These are phyloP conservation scores for Albula goreensis DNA, from an alignment of 2,113 vertebrate genomes.

Conservation along the genomic window DNA sequence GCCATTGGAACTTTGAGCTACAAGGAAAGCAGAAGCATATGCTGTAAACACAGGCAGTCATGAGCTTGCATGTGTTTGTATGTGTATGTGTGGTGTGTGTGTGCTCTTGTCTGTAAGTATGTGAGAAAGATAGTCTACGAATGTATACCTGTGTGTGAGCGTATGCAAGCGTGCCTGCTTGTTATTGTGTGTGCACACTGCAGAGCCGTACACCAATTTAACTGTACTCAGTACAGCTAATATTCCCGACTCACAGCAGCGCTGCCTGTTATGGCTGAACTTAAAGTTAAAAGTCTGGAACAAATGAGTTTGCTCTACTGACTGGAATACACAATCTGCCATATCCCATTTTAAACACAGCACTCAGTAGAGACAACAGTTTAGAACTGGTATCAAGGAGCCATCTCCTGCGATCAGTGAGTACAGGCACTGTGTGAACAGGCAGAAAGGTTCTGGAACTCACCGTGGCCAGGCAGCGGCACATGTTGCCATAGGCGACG, in stretches of 20 bases:
- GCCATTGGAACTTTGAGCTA: slow-evolving; percentile 92
- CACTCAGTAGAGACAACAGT: not conserved
- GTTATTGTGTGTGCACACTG: too few species aligned
- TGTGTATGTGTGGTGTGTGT: not conserved
- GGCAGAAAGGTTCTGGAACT: slow-evolving; percentile 46
- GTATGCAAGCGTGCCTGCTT: too few species aligned
- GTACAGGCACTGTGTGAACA: not conserved
- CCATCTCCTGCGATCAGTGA: not conserved
- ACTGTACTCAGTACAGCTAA: too few species aligned
- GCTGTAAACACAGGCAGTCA: not conserved
- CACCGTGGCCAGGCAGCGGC: slow-evolving; percentile 93
- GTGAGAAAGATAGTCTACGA: too few species aligned
- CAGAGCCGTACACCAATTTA: too few species aligned
- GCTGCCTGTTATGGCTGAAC: too few species aligned
- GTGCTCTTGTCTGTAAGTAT: too few species aligned
- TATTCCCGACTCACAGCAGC: too few species aligned
- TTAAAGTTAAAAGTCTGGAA: too few species aligned
- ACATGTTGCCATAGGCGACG: slow-evolving; percentile 98
- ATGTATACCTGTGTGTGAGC: too few species aligned
- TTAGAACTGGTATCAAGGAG: not conserved
- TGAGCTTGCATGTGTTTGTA: not conserved
- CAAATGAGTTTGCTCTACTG: too few species aligned
- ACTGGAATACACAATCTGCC: too few species aligned
- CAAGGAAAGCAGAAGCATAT: not conserved
- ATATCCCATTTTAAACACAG: not conserved